A percentile compares a stretch with the other conserved stretches of the same genome.
phyloP scores from a whole-genome alignment of 1,140 invertebrate genomes.

The Saccostrea cuccullata region DNA sequence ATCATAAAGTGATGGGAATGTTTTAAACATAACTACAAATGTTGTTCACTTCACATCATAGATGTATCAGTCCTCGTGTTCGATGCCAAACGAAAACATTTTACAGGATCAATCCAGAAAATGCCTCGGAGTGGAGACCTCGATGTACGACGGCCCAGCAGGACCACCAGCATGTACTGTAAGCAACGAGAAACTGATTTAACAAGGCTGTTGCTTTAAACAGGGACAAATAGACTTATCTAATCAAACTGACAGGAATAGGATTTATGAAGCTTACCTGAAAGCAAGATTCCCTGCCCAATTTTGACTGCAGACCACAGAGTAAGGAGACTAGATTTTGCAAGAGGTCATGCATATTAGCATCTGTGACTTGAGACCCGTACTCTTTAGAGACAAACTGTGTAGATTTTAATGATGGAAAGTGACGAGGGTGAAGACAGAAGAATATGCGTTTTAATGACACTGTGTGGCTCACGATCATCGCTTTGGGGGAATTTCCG shows the following conservation, averaged over 20 bases:
- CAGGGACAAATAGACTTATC: not conserved
- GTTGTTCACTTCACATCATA: not conserved
- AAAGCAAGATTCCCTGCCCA: not conserved
- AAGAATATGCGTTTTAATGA: not conserved
- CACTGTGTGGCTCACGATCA: not conserved
- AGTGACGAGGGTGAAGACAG: not conserved
- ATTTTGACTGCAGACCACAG: not conserved
- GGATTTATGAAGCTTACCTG: not conserved
- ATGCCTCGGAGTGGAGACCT: not conserved
- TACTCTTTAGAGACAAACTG: not conserved
- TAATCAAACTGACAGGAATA: not conserved
- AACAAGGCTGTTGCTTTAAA: not conserved
- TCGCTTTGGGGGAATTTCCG: not conserved
- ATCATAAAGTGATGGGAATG: not conserved
- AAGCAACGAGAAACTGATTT: not conserved
- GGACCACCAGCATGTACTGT: not conserved
- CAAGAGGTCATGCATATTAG: not conserved
- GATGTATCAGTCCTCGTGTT: not conserved
- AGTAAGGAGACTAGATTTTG: not conserved
- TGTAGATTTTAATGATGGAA: not conserved
- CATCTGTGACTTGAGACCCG: not conserved
- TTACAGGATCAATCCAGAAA: not conserved
- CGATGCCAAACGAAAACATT: not conserved
- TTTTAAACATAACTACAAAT: not conserved
- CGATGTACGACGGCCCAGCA: not conserved